Base-by-base conservation (phyloP, 2,888 invertebrate species). In the Pyrrhia umbra region DNA sequence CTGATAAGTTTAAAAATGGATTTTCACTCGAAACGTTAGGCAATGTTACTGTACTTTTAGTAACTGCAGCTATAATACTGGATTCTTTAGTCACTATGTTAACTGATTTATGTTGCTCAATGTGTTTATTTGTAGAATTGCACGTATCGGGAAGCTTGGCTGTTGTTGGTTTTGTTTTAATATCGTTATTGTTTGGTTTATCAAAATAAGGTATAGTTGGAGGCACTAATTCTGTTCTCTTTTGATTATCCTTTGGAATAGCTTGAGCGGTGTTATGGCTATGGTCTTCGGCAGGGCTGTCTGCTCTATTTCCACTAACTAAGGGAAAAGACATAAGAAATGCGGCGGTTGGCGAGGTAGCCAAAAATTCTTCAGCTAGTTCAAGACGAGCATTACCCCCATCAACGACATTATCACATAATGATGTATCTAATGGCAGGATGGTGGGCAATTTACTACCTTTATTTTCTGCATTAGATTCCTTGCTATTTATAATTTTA, bases 301-400 rank as follows among this genome's bases (percentile, higher is more conserved):
- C 95, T 27, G 95, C 95, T 76, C 95, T 89, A 67, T 94, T 95
- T 1, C 95, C 95, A 80, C 95, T 97, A 0, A 97, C 97, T 49
- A 97, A 88, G 0, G 97, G 97, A 82, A 97, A 97, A 1, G 97
- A 96, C 92, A 97, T 95, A 10, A 97, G 91, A 85, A 97, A 97
- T 1, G 97, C 97, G 13, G 97, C 97, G 2, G 97, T 97, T 5
- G 97, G 97, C 1, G 97, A 97, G 52, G 95, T 94, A 56, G 95
- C 95, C 73, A 95, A 79, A 80, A 95, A 92, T 67, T 95, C 95
- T 84, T 95, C 95, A 2, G 95, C 96, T 74, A 96, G 88, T 84
- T 96, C 96, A 74, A 96, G 92, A 25, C 95, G 92, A 49, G 95
- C 95, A 77, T 96, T 95, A 16, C 96, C 96, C 45, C 94, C 95